Conservation (phyloP, 1,140 invertebrate genomes). For the Maconellicoccus hirsutus region DNA sequence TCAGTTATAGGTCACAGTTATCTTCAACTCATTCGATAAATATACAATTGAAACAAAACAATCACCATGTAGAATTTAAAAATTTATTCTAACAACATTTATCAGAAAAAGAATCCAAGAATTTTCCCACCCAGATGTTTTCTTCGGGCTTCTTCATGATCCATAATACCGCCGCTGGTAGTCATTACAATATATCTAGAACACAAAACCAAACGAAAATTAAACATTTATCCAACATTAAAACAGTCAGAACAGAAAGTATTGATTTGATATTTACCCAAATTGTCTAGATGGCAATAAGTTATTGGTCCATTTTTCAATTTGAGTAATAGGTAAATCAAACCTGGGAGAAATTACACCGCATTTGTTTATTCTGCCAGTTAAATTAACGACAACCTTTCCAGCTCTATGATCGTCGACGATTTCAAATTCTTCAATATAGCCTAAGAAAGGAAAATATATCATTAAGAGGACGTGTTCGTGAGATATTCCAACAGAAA, state of each 20-base stretch:
- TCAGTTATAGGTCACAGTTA: too few species aligned
- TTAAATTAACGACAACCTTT: constrained; percentile 98
- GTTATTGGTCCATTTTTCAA: constrained; percentile 98
- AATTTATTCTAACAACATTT: constrained; percentile 6
- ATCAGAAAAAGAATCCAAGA: constrained; percentile 99
- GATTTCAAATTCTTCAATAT: constrained; percentile 99
- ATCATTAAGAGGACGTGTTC: too few species aligned
- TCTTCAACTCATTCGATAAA: too few species aligned
- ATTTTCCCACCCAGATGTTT: constrained; percentile 99
- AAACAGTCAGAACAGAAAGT: not conserved
- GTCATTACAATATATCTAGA: constrained; percentile 93
- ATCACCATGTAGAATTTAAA: not conserved
- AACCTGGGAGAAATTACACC: constrained; percentile 89
- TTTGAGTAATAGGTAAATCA: constrained; percentile 89
- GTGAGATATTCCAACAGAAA: too few species aligned
- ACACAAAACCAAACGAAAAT: constrained; percentile 40
- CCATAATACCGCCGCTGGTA: constrained; percentile 99
- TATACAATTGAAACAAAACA: too few species aligned
- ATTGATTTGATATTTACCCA: constrained; percentile 58
- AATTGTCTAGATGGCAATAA: constrained; percentile 98
- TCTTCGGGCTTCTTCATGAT: constrained; percentile 98
- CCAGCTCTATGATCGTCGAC: constrained; percentile 98
- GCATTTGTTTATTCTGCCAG: constrained; percentile 95
- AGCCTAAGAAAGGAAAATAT: constrained; percentile 61
- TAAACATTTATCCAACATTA: too few species aligned